phyloP scores from a whole-genome alignment of 2,888 invertebrate genomes.

The Ectobius pallidus region DNA sequence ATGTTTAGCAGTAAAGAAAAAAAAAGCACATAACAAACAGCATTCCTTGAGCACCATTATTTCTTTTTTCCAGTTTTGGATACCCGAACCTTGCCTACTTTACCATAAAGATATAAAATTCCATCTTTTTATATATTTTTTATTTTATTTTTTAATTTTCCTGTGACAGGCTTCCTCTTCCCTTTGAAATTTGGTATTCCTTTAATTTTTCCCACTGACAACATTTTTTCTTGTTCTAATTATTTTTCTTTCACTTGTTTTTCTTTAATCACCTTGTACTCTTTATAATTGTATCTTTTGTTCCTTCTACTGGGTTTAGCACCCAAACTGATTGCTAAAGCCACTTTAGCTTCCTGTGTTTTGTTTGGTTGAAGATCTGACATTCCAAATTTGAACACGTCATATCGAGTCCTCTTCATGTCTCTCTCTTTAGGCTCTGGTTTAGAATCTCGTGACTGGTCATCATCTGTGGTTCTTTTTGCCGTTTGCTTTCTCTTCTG shows the following conservation, averaged over 20 bases:
- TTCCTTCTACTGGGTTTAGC: slow-evolving; percentile 80
- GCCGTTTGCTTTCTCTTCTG: slow-evolving; percentile 55
- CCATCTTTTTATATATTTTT: slow-evolving; percentile 55
- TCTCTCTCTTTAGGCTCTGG: slow-evolving; percentile 63
- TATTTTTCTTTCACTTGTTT: slow-evolving; percentile 62
- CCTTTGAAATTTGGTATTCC: slow-evolving; percentile 64
- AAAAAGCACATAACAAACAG: too few relatives aligned
- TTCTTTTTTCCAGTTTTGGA: too few relatives aligned
- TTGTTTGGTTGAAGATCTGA: slow-evolving; percentile 72
- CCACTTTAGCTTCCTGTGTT: slow-evolving; percentile 79
- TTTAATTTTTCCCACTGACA: slow-evolving; percentile 62
- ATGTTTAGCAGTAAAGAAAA: too few relatives aligned
- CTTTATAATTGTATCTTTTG: slow-evolving; percentile 74
- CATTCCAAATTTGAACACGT: slow-evolving; percentile 84
- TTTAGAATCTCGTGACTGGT: neutral
- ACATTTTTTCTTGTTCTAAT: slow-evolving; percentile 46
- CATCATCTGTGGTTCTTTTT: neutral
- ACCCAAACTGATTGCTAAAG: slow-evolving; percentile 79
- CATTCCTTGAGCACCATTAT: too few relatives aligned
- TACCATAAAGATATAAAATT: slow-evolving; percentile 38
- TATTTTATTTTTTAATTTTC: slow-evolving; percentile 59
- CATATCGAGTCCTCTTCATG: slow-evolving; percentile 77
- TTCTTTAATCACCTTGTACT: slow-evolving; percentile 63
- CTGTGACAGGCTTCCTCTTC: slow-evolving; percentile 54
- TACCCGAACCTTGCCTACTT: too few relatives aligned